Conservation (phyloP, 1,140 invertebrate species). For the Drosophila takahashii region DNA sequence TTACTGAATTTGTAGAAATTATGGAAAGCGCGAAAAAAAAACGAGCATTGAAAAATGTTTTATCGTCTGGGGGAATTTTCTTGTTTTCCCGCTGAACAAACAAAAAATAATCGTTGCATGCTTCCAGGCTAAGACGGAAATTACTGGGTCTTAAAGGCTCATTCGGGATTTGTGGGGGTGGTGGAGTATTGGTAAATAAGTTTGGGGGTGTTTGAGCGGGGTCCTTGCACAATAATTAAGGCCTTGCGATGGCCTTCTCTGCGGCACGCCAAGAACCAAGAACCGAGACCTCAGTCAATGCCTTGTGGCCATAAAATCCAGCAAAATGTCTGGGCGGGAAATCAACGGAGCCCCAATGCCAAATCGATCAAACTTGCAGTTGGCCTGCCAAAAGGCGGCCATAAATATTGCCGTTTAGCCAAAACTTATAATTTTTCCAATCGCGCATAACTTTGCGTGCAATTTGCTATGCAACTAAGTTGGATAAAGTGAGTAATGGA, state of each 20-base stretch:
- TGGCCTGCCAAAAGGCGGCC: slow-evolving; percentile 27
- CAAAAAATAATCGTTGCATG: slow-evolving; percentile 24
- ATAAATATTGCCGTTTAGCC: slow-evolving; percentile 29
- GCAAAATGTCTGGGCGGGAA: neutral
- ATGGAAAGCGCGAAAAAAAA: slow-evolving; percentile 13
- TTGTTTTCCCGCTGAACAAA: slow-evolving; percentile 21
- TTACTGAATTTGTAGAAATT: slow-evolving; percentile 20
- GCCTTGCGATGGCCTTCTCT: slow-evolving; percentile 48
- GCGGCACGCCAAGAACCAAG: slow-evolving; percentile 44
- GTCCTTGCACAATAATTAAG: slow-evolving; percentile 58
- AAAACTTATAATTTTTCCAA: slow-evolving; percentile 46
- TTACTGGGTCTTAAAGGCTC: slow-evolving; percentile 29
- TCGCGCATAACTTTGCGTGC: slow-evolving; percentile 31
- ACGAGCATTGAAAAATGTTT: slow-evolving; percentile 20
- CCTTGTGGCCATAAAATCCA: slow-evolving; percentile 27
- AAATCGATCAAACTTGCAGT: slow-evolving; percentile 76
- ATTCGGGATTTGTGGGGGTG: slow-evolving; percentile 6
- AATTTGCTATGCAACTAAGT: slow-evolving; percentile 20
- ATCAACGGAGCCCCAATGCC: slow-evolving; percentile 41
- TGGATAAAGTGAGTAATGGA: slow-evolving; percentile 10
- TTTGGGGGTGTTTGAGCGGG: neutral
- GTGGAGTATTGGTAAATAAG: neutral
- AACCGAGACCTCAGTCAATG: slow-evolving; percentile 33
- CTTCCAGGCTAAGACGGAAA: slow-evolving; percentile 17
- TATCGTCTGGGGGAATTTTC: slow-evolving; percentile 19